Evolutionary conservation across 2,797 vertebrate species (phyloP).

Genomic region (Diplodus sargus): DNA sequence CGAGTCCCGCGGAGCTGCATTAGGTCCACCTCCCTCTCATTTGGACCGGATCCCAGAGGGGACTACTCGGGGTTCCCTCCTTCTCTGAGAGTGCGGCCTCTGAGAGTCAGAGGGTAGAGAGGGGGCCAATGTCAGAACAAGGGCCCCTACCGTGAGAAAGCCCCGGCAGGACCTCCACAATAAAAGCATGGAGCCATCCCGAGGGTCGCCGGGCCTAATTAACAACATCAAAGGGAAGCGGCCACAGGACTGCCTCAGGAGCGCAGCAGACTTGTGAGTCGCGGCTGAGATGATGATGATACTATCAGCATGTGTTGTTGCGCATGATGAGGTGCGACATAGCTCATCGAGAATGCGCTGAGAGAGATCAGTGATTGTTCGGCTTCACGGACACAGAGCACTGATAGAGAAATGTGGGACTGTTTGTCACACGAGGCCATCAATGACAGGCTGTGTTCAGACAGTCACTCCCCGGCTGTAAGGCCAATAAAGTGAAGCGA

Average conservation of each 20-base stretch:
- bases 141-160: conserved; percentile 81
- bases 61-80: conserved; percentile 65
- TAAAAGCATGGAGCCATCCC: conserved; percentile 71
- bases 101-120: conserved; percentile 71
- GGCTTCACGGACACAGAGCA: conserved; percentile 4
- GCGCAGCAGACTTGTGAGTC: conserved; percentile 18
- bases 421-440: conserved; percentile 28
- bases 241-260: conserved; percentile 57
- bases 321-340: conserved; percentile 23
- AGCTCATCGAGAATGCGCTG: conserved; percentile 10
- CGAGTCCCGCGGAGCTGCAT: conserved; percentile 50
- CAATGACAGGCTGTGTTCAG: conserved; percentile 48
- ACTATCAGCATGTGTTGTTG: conserved; percentile 16
- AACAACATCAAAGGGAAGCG: conserved; percentile 71
- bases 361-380: conserved; percentile 37
- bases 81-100: conserved; percentile 63
- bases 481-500: conserved; percentile 56
- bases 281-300: conserved; percentile 24
- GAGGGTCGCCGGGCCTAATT: conserved; percentile 71
- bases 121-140: conserved; percentile 74
- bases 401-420: conserved; percentile 19
- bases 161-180: conserved; percentile 62
- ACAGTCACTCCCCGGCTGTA: conserved; percentile 31
- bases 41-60: conserved; percentile 76
- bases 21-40: conserved; percentile 65